Base-by-base conservation (phyloP, 2,888 invertebrate species). In the Pyrochroa serraticornis region DNA sequence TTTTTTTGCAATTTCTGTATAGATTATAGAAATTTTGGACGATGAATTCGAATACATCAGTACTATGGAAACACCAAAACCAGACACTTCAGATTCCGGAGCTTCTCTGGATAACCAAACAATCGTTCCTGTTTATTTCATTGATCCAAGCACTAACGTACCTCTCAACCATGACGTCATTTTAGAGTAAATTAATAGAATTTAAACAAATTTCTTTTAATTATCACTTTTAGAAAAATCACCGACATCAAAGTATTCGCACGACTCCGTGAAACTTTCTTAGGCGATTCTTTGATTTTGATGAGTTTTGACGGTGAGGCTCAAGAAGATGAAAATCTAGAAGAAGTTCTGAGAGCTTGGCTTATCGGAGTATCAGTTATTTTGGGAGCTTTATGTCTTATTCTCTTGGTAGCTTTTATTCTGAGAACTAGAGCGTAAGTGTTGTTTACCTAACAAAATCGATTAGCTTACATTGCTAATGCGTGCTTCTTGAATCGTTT, bases 81-180 rank as follows among this genome's bases (percentile, higher is more conserved):
- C 78, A 1, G 77, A 77, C 31, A 75, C 70, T 22, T 22, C 22
- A 8, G 77, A 81, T 69, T 60, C 60, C 14, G 83, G 83, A 41
- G 71, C 77, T 7, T 74, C 80, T 1, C 68, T 74, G 2, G 77
- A 77, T 2, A 77, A 79, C 62, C 62, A 72, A 52, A 84, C 84
- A 0, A 81, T 82, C 55, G 81, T 86, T 42, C 79, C 80, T 43
- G 82, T 84, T 9, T 86, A 87, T 73, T 88, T 87, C 75, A 83
- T 87, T 9, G 71, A 82, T 14, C 71, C 45, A 1, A 44, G 60
- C 3, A 44, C 81, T 60, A 74, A 83, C 65, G 71, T 79, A 64
- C 85, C 87, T 0, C 82, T 87, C 8, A 72, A 76, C 7, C 79
- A 82, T 0, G 75, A 77, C 0, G 77, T 76, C 32, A 85, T 88